phyloP scores from a whole-genome alignment of 2,888 invertebrate genomes.

The Diarsia mendica region DNA sequence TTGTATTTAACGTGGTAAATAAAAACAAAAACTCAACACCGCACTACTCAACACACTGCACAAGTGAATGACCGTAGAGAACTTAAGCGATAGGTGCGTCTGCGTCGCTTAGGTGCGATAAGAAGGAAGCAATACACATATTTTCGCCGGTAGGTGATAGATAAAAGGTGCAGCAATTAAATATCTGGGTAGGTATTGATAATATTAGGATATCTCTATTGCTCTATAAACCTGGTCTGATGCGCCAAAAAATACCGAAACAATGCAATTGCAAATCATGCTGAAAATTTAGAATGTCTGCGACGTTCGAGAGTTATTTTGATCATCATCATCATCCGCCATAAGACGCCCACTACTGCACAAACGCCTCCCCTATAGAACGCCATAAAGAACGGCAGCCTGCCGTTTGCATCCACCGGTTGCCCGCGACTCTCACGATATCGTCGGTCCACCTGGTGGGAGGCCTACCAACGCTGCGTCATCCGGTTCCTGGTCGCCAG shows the following conservation, averaged over 20 bases:
- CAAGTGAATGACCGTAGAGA: conserved; percentile 44
- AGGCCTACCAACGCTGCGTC: no score
- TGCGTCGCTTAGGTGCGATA: conserved; percentile 33
- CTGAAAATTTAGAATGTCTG: not conserved
- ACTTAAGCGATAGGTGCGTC: conserved; percentile 24
- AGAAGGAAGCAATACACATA: conserved; percentile 27
- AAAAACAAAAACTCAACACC: conserved; percentile 20
- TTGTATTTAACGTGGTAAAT: conserved; percentile 17
- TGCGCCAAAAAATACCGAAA: not conserved
- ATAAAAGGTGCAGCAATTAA: conserved; percentile 19
- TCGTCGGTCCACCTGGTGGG: no score
- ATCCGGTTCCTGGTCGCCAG: no score
- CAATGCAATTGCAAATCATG: not conserved
- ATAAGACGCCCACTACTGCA: no score
- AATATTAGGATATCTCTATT: not conserved
- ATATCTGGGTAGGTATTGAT: conserved; percentile 19
- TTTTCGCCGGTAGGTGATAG: conserved; percentile 16
- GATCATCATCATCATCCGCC: no score
- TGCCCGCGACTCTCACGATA: no score
- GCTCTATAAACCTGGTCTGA: not conserved
- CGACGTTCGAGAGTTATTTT: not conserved
- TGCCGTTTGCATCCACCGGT: no score
- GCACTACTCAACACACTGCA: conserved; percentile 19
- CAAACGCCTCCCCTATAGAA: no score
- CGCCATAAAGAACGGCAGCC: no score